phyloP scores from a whole-genome alignment of 1,140 invertebrate genomes.

The Cotesia chilonis region DNA sequence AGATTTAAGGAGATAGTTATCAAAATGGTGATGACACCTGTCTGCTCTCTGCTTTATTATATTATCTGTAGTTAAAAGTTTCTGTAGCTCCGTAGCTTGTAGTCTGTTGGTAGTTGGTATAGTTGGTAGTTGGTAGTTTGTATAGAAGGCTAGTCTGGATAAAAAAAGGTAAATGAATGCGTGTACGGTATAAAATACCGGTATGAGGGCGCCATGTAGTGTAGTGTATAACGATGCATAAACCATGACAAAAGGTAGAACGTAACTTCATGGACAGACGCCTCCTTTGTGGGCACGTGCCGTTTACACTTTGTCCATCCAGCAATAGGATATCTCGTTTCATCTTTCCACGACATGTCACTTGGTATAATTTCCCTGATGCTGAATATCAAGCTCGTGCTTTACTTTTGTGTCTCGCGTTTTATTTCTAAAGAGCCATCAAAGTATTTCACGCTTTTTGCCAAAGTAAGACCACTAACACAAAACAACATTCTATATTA shows the following conservation, averaged over 20 bases:
- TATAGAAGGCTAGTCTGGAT: neutral
- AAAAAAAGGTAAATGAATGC: neutral
- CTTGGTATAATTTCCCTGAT: constrained; percentile 23
- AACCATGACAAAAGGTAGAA: constrained; percentile 20
- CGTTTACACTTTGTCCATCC: constrained; percentile 10
- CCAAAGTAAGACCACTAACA: too few species aligned
- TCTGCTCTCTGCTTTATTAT: too few species aligned
- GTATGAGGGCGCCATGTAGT: neutral
- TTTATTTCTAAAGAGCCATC: too few species aligned
- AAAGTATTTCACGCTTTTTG: too few species aligned
- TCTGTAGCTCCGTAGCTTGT: too few species aligned
- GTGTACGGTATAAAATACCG: neutral
- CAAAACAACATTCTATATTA: too few species aligned
- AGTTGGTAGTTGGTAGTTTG: too few species aligned
- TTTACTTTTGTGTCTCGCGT: too few species aligned
- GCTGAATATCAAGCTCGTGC: neutral
- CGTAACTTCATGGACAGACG: constrained; percentile 12
- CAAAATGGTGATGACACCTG: too few species aligned
- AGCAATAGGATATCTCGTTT: constrained; percentile 35
- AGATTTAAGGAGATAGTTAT: too few species aligned
- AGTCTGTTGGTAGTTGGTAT: too few species aligned
- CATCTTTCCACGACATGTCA: constrained; percentile 32
- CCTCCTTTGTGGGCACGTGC: constrained; percentile 28
- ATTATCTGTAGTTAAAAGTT: too few species aligned
- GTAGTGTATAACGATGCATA: constrained; percentile 7